Base-by-base conservation (phyloP, 2,113 vertebrate genomes). In the Pterophyllum scalare region DNA sequence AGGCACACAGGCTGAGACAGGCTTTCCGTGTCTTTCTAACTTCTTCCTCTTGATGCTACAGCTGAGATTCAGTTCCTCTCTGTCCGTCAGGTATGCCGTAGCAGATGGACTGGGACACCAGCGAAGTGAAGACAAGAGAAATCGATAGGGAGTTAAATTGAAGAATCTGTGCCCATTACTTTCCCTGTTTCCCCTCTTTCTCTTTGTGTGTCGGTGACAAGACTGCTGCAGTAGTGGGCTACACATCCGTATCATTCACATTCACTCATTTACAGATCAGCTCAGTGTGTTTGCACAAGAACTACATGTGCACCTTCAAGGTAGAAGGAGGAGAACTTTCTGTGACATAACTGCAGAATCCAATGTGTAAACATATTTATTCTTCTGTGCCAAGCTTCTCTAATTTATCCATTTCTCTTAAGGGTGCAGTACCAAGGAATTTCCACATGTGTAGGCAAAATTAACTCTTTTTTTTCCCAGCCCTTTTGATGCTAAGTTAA, bases 131-230 rank as follows among this genome's bases (percentile, higher is more conserved):
- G 80, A 91, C 90, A 90, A 87, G 74, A 81, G 82, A 92, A 93
- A 95, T 95, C 93, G 14, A 95, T 94, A 89, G 67, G 60, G 88
- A 93, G 87, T 88, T 91, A 94, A 92, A 95, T 93, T 92, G 92
- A 91, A 94, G 91, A 95, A 93, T 93, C 91, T 89, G 86, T 87
- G 88, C 74, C 92, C 88, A 94, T 94, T 94, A 94, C 86, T 88
- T 93, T 89, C 59, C 89, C 93, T 76, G 89, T 91, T 92, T 94
- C 87, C 90, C 80, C 76, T 87, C 89, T 82, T 81, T 76, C 74
- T 84, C 70, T 56, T 77, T 43, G 43, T 83, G 74, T 67, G 70
- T 75, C 79, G 77, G 59, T 86, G 89, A 88, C 88, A 84, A 33
- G 67, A 75, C 75, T 85, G 84, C 79, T 65, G 84, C 74, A 57